Conservation (phyloP, 2,113 vertebrate species). For the Cygnus buccinator region DNA sequence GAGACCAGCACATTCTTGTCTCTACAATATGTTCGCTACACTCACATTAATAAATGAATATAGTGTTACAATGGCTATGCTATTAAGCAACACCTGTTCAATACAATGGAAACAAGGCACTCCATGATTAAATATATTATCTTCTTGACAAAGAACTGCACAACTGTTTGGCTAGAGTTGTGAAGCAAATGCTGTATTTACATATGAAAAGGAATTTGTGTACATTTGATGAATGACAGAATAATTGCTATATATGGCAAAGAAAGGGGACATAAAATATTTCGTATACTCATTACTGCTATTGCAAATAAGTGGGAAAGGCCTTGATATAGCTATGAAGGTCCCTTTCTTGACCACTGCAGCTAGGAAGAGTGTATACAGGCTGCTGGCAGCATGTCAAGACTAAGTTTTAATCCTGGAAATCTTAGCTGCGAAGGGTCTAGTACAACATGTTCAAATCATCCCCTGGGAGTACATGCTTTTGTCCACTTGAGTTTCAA, state of each 20-base stretch:
- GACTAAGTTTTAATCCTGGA: not conserved
- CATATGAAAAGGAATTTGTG: conserved; percentile 46
- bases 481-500: not conserved
- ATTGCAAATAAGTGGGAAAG: conserved; percentile 6
- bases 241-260: conserved; percentile 29
- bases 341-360: not conserved
- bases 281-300: not conserved
- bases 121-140: conserved; percentile 24
- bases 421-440: not conserved
- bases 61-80: conserved; percentile 21
- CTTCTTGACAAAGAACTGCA: conserved; percentile 48
- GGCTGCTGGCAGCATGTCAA: not conserved
- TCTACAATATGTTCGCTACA: conserved; percentile 2
- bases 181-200: conserved; percentile 57
- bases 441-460: not conserved
- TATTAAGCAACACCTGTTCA: conserved; percentile 42
- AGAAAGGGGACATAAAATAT: conserved; percentile 25
- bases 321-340: not conserved
- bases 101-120: conserved; percentile 28
- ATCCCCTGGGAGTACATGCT: not conserved
- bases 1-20: not conserved
- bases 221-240: conserved; percentile 23
- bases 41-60: conserved; percentile 8
- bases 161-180: conserved; percentile 53
- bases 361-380: not conserved